phyloP scores from a whole-genome alignment of 2,113 vertebrate genomes.

The Hemichromis elongatus region DNA sequence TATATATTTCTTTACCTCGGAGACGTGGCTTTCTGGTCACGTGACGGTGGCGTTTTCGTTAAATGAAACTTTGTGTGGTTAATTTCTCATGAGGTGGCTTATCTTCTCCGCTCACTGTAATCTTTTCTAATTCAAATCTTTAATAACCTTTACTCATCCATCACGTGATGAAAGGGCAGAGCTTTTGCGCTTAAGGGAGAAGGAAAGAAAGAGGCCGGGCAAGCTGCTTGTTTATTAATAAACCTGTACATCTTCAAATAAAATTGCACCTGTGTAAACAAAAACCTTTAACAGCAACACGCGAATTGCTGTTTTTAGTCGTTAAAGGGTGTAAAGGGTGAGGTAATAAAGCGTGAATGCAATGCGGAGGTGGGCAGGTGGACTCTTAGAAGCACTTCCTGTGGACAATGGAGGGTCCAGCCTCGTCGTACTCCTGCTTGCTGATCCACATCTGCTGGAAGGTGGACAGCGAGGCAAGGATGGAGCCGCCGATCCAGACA shows the following conservation, averaged over 20 bases:
- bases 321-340: slow-evolving; percentile 42
- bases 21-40: slow-evolving; percentile 17
- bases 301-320: slow-evolving; percentile 54
- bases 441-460: slow-evolving; percentile 98
- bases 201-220: not conserved
- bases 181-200: not conserved
- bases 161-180: slow-evolving; percentile 18
- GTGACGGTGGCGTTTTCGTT: slow-evolving; percentile 32
- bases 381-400: slow-evolving; percentile 88
- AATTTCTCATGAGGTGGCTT: slow-evolving; percentile 56
- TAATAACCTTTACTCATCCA: slow-evolving; percentile 53
- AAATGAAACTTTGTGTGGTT: slow-evolving; percentile 40
- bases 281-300: slow-evolving; percentile 75
- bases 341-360: not conserved
- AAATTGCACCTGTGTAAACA: slow-evolving; percentile 82
- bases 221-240: slow-evolving; percentile 79
- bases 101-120: slow-evolving; percentile 53
- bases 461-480: slow-evolving; percentile 96
- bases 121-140: slow-evolving; percentile 61
- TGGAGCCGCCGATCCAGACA: slow-evolving; percentile 96
- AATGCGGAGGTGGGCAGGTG: not conserved
- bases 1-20: not conserved
- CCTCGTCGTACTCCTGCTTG: slow-evolving; percentile 91
- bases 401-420: slow-evolving; percentile 91
- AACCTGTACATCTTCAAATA: slow-evolving; percentile 88